Conservation (phyloP, 2,113 vertebrate genomes). For the Ibidorhyncha struthersii region DNA sequence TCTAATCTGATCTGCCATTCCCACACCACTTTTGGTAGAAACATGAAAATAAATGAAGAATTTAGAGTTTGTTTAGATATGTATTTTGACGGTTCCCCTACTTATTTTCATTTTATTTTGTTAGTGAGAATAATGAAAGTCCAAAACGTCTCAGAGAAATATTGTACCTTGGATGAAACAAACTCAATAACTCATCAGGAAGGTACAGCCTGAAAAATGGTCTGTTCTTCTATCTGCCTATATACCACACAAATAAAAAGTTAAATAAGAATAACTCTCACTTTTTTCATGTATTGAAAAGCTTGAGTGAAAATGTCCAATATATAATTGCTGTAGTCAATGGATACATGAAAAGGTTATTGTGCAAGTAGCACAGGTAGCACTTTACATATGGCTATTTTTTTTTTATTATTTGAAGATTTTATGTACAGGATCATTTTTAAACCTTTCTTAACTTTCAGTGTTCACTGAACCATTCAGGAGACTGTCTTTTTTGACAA, state of each 20-base stretch:
- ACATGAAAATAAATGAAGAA: not conserved
- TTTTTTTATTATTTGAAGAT: not conserved
- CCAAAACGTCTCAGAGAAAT: not conserved
- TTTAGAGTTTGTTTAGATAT: not conserved
- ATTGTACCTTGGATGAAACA: not conserved
- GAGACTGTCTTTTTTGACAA: not conserved
- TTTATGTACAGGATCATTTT: not conserved
- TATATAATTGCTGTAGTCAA: not conserved
- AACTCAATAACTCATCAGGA: not conserved
- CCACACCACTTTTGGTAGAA: not conserved
- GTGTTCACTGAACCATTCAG: not conserved
- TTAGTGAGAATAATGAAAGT: not conserved
- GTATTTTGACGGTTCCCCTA: not conserved
- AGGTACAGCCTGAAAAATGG: not conserved
- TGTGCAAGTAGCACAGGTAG: not conserved
- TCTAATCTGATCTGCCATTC: not conserved
- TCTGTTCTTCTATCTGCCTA: not conserved
- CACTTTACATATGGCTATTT: not conserved
- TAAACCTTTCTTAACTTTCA: not conserved
- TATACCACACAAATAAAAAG: not conserved
- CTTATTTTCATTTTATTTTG: not conserved
- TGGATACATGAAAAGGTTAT: not conserved
- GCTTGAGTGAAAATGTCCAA: not conserved
- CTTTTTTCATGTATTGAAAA: not conserved
- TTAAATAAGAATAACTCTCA: not conserved